Percentiles rank a stretch among this genome's conserved stretches.
phyloP scores from a whole-genome alignment of 1,140 invertebrate genomes.

The Wasmannia auropunctata region DNA sequence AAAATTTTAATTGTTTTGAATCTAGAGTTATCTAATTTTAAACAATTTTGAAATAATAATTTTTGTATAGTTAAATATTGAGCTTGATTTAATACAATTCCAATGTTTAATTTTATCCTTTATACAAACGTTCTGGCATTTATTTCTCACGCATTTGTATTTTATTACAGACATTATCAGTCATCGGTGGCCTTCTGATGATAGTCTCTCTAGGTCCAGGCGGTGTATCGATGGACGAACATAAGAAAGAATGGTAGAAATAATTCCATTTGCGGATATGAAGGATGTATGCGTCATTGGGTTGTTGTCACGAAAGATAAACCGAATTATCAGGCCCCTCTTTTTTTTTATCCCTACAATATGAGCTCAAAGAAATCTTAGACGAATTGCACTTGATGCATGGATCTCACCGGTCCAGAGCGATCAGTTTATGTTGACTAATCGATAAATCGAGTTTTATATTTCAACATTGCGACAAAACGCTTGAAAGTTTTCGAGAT shows the following conservation, averaged over 20 bases:
- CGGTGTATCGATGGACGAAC: slow-evolving; percentile 99
- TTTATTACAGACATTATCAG: slow-evolving; percentile 94
- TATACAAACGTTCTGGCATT: not conserved
- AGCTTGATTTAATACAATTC: not conserved
- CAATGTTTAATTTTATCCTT: not conserved
- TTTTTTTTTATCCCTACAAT: slow-evolving; percentile 69
- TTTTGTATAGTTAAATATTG: not conserved
- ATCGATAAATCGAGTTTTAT: slow-evolving; percentile 22
- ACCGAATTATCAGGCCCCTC: slow-evolving; percentile 61
- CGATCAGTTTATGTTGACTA: slow-evolving; percentile 7
- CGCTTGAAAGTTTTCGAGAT: slow-evolving; percentile 24
- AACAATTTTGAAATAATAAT: not conserved
- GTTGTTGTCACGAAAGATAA: slow-evolving; percentile 62
- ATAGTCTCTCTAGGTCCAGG: slow-evolving; percentile 99
- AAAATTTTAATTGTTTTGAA: not conserved
- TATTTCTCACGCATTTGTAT: not conserved
- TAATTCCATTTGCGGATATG: not conserved
- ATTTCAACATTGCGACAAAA: slow-evolving; percentile 40
- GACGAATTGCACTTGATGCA: not conserved
- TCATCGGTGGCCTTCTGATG: slow-evolving; percentile 99
- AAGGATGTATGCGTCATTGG: slow-evolving; percentile 44
- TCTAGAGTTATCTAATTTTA: not conserved
- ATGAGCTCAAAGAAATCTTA: slow-evolving; percentile 60
- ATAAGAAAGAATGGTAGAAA: slow-evolving; percentile 98
- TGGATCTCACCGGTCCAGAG: not conserved